phyloP scores from a whole-genome alignment of 2,113 vertebrate species.

The Laticauda laticaudata region DNA sequence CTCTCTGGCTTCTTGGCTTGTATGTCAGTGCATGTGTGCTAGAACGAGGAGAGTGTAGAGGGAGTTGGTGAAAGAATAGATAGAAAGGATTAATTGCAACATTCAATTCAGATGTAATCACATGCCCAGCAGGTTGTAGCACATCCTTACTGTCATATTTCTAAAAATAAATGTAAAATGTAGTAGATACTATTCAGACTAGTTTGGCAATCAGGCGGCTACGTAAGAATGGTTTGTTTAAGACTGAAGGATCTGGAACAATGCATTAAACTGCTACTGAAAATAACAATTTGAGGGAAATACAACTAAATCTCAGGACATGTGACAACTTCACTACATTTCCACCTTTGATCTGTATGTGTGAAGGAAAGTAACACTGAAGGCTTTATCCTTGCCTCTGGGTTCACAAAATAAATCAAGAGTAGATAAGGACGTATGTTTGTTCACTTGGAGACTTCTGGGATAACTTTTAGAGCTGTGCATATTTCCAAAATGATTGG shows the following conservation, averaged over 20 bases:
- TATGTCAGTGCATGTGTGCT: neutral
- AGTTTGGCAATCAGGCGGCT: conserved; percentile 48
- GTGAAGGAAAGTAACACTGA: neutral
- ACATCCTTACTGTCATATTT: conserved; percentile 51
- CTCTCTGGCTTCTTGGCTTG: neutral
- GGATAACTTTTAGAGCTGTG: neutral
- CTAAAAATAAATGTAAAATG: conserved; percentile 60
- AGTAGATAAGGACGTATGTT: neutral
- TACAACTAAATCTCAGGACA: neutral
- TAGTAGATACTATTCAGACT: conserved; percentile 29
- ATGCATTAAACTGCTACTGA: conserved; percentile 51
- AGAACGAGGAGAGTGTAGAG: neutral
- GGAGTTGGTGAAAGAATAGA: conserved; percentile 41
- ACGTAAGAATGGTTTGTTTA: conserved; percentile 46
- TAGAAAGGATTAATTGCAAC: conserved; percentile 52
- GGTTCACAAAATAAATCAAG: neutral
- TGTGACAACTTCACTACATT: conserved; percentile 10
- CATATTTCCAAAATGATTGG: neutral
- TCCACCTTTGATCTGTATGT: neutral
- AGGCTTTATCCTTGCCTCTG: neutral
- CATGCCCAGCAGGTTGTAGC: conserved; percentile 51
- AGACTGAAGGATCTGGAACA: conserved; percentile 42
- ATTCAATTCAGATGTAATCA: conserved; percentile 60
- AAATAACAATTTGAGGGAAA: conserved; percentile 39
- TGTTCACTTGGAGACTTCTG: neutral